These are phyloP conservation scores for Aspiorhynchus laticeps DNA, from an alignment of 2,113 vertebrate species.

Conservation along the genomic window DNA sequence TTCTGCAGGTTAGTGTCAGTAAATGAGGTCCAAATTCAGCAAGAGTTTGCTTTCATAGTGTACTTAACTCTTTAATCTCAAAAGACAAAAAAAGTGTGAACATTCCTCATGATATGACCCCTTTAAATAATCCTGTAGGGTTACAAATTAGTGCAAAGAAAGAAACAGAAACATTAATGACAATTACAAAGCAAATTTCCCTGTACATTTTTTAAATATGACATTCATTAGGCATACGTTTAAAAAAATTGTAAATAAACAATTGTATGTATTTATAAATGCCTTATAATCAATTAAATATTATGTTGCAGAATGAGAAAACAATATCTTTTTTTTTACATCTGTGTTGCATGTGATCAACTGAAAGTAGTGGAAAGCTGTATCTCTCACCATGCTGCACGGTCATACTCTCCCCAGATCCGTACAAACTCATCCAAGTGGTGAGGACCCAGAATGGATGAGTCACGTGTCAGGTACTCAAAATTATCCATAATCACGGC, in stretches of 20 bases:
- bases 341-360: no score
- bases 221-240: neutral
- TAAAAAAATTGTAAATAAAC: neutral
- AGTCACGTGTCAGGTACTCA: slow-evolving; percentile 97
- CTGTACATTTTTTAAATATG: neutral
- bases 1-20: neutral
- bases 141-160: neutral
- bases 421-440: slow-evolving; percentile 98
- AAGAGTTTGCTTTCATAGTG: neutral
- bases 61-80: neutral
- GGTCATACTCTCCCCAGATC: slow-evolving; percentile 98
- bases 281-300: neutral
- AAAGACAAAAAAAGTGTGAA: neutral
- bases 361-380: neutral
- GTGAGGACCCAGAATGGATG: slow-evolving; percentile 96
- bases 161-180: neutral
- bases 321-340: no score
- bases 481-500: slow-evolving; percentile 99
- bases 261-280: neutral
- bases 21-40: neutral
- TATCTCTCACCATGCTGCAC: slow-evolving; percentile 90
- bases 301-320: neutral
- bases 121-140: neutral
- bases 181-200: neutral
- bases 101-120: neutral